Base-by-base conservation (phyloP, 2,888 invertebrate genomes). In the Pyrrhosoma nymphula region DNA sequence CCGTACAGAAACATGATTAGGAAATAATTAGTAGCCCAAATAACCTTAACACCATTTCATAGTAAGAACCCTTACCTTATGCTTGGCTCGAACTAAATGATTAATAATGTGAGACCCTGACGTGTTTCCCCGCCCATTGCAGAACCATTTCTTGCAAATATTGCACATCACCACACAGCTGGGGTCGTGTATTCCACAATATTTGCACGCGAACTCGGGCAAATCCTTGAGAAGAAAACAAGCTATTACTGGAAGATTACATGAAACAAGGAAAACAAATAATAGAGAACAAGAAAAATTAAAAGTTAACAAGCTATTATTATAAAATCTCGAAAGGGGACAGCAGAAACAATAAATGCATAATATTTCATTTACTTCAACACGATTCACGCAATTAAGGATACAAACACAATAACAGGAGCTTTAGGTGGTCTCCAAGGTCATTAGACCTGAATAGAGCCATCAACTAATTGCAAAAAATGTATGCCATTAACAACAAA, bases 121-220 rank as follows among this genome's bases (percentile, higher is more conserved):
- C 0, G 99, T 99, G 96, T 99, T 99, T 30, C 99, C 99, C 95
- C 99, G 98, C 0, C 99, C 99, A 97, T 99, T 99, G 97, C 99
- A 99, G 97, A 99, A 99, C 99, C 99, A 99, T 97, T 99, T 99
- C 97, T 99, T 99, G 97, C 99, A 99, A 95, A 99, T 98, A 97
- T 99, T 99, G 97, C 99, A 99, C 98, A 99, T 99, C 95, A 99
- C 99, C 88, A 99, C 99, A 96, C 99, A 99, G 96, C 99, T 98
- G 0, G 99, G 99, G 97, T 99, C 99, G 97, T 99, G 99, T 96
- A 99, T 99, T 93, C 99, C 99, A 97, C 99, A 99, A 97, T 99
- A 99, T 97, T 99, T 99, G 98, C 99, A 99, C 0, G 99, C 99
- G 97, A 99, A 99, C 96, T 98, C 98, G 0, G 99, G 99, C 95